Evolutionary conservation across 2,113 vertebrate species (phyloP), one percentile per base, ranked within the genome.

Genomic region (Sinosuthora webbiana): DNA sequence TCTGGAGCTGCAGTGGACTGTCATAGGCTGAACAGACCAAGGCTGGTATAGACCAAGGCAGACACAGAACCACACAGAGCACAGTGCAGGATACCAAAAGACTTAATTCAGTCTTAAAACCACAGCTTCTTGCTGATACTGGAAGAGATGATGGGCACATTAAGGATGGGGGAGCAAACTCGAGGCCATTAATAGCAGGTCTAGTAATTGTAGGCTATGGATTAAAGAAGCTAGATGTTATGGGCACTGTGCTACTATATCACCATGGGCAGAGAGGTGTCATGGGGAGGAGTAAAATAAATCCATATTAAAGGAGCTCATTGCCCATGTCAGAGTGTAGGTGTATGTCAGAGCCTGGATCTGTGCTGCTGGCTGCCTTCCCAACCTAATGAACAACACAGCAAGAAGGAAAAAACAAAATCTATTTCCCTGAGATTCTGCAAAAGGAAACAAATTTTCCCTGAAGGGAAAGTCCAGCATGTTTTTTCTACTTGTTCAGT

Each of bases 361-460:
- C 42, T 67, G 35, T 81, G 59, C 75, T 76, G 37, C 68, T 90
- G 83, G 86, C 86, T 94, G 80, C 57, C 60, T 78, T 96, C 86
- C 80, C 83, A 93, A 89, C 50, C 35, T 28, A 70, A 45, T 56
- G 41, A 52, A 74, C 35, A 62, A 21, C 30, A 71, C 69, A 52
- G 65, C 60, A 84, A 86, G 35, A 78, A 44, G 47, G 39, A 90
- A 93, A 86, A 1, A 1, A 69, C 42, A 83, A 69, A 69, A 77
- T 75, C 18, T 60, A 55, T 90, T 97, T 89, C 52, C 55, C 68
- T 35, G 35, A 86, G 59, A 71, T 78, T 78, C 44, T 87, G 73
- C 60, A 85, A 83, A 15, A 9, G 44, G 5, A 78, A 55, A 59
- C 18, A 74, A 74, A 21, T 68, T 83, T 84, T 91, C 56, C 22